These are phyloP conservation scores for Idaea dimidiata DNA, from an alignment of 2,888 invertebrate genomes.

Conservation along the genomic window DNA sequence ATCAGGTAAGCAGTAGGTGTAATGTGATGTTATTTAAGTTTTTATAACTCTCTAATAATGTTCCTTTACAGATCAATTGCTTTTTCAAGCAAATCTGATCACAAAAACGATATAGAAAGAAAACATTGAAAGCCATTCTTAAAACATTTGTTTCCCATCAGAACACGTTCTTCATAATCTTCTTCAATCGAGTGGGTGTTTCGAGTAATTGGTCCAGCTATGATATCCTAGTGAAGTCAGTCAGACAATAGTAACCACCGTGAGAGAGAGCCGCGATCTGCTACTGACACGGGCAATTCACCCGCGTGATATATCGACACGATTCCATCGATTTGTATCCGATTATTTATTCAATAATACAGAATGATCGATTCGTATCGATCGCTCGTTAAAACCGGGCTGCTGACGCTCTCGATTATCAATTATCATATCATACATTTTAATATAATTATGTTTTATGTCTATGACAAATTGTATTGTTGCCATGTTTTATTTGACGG, in stretches of 20 bases:
- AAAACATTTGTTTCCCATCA: not conserved
- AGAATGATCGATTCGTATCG: slow-evolving; percentile 39
- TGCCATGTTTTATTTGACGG: slow-evolving; percentile 16
- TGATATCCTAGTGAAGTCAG: slow-evolving; percentile 4
- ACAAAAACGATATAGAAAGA: not conserved
- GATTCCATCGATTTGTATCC: slow-evolving; percentile 27
- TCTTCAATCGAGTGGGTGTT: slow-evolving; percentile 3
- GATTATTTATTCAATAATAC: slow-evolving; percentile 26
- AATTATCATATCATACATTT: slow-evolving; percentile 40
- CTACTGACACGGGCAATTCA: slow-evolving; percentile 33
- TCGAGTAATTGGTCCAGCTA: not conserved
- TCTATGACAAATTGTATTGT: slow-evolving; percentile 20
- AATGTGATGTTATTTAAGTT: no score
- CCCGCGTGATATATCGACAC: slow-evolving; percentile 39
- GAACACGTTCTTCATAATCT: not conserved
- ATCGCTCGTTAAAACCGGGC: slow-evolving; percentile 22
- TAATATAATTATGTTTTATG: slow-evolving; percentile 37
- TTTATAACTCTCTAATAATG: no score
- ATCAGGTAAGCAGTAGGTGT: no score
- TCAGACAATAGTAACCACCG: slow-evolving; percentile 31
- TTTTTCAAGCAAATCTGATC: not conserved
- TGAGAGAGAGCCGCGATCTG: slow-evolving; percentile 32
- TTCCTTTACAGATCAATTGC: no score
- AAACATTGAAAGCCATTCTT: not conserved
- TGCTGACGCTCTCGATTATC: slow-evolving; percentile 28